phyloP scores from a whole-genome alignment of 2,113 vertebrate species.

The Rhabdornis inornatus region DNA sequence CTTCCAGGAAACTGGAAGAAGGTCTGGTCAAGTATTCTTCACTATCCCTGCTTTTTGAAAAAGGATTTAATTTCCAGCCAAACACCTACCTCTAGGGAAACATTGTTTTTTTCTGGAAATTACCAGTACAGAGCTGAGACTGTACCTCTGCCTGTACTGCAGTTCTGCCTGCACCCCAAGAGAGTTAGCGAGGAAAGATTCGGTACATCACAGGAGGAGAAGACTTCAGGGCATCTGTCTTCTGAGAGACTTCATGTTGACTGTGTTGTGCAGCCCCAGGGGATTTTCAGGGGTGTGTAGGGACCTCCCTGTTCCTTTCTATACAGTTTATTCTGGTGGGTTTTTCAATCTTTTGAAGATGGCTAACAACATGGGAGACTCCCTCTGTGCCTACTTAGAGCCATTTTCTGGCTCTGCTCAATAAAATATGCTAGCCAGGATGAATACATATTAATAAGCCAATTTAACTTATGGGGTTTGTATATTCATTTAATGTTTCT shows the following conservation, averaged over 20 bases:
- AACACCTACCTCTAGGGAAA: not conserved
- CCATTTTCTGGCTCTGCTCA: not conserved
- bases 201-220: not conserved
- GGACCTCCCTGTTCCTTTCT: not conserved
- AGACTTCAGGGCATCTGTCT: not conserved
- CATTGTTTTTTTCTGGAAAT: not conserved
- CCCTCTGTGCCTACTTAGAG: not conserved
- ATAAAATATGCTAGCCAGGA: not conserved
- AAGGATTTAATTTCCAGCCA: not conserved
- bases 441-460: not conserved
- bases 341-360: not conserved
- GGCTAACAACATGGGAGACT: not conserved
- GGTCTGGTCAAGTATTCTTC: not conserved
- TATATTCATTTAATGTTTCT: not conserved
- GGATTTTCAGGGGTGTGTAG: not conserved
- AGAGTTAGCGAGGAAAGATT: not conserved
- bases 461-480: not conserved
- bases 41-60: not conserved
- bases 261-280: fast-evolving
- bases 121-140: not conserved
- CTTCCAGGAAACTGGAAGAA: not conserved
- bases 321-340: not conserved
- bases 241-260: not conserved
- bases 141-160: not conserved
- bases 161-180: not conserved